Base-by-base conservation (phyloP, 1,140 invertebrate genomes). In the Philopotamus ludificatus region DNA sequence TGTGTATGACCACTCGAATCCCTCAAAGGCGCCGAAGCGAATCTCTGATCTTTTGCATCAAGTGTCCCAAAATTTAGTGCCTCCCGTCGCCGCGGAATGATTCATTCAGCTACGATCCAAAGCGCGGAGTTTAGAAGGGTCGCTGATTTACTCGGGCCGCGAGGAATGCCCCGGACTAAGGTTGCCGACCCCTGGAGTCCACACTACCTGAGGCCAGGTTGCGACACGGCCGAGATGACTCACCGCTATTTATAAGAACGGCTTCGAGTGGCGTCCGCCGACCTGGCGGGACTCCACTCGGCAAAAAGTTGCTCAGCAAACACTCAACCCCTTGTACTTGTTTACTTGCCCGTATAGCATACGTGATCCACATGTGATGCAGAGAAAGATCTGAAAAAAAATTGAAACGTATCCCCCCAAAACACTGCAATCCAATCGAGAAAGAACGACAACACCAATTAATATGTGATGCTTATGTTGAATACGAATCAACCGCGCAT, bases 171-270 rank as follows among this genome's bases (percentile, higher is more conserved):
- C 8, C 25, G 18, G 28, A 15, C 28, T 22, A 26, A 58, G 55
- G 55, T 58, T 58, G 55, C 34, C 55, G 55, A 58, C 55, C 55
- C 39, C 23, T 20, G n/a, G n/a, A 34, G 4, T 34, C 28, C 28
- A 34, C 4, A 41, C 23, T 58, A 58, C 55, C 55, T 58, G 55
- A 41, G 28, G 39, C 55, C 39, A 9, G 39, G 23, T 57, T 39
- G 25, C 39, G 39, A n/a, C 18, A 28, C 53, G 53, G 28, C 45
- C n/a, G 26, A 22, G 26, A 61, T 66, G 65, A 66, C 49, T 66
- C 65, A 66, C 58, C 58, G 58, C 65, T 66, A 66, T 66, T 61
- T 66, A 61, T 62, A 60, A 23, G 23, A 42, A 26, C 22, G 25
- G 26, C 50, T 28, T 34, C 4, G 45, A 49, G 23, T 25, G 49